Percentiles rank a stretch among this genome's conserved stretches.
Evolutionary conservation across 2,888 invertebrate species (phyloP).

Genomic region (Cyrtodaria siliqua): DNA sequence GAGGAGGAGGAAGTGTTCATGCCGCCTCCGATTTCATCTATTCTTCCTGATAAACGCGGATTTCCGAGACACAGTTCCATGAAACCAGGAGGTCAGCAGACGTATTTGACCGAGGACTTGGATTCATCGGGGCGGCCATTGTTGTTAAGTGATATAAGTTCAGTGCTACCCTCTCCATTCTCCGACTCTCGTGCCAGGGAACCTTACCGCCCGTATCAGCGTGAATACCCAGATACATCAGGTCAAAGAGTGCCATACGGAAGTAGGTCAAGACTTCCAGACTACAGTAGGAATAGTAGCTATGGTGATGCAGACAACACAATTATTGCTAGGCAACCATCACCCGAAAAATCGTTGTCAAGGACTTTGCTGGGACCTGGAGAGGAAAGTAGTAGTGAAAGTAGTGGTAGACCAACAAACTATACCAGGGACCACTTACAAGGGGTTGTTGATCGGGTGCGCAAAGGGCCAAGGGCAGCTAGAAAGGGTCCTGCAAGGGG

Average conservation of each 20-base stretch:
- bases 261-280: constrained; percentile 26
- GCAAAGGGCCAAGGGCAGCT: constrained; percentile 64
- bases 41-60: constrained; percentile 59
- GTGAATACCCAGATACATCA: constrained; percentile 33
- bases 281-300: constrained; percentile 34
- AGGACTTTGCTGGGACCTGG: constrained; percentile 42
- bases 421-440: constrained; percentile 79
- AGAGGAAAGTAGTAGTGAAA: constrained; percentile 60
- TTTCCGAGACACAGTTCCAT: constrained; percentile 81
- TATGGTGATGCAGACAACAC: constrained; percentile 56
- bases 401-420: constrained; percentile 68
- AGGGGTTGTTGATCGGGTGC: constrained; percentile 74
- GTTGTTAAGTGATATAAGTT: constrained; percentile 76
- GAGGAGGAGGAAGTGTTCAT: constrained; percentile 77
- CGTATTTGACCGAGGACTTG: constrained; percentile 72
- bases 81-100: constrained; percentile 76
- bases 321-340: constrained; percentile 53
- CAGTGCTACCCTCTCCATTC: constrained; percentile 77
- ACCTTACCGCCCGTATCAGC: constrained; percentile 59
- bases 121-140: constrained; percentile 62
- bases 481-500: constrained; percentile 37
- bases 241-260: constrained; percentile 51
- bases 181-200: constrained; percentile 33
- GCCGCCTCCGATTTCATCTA: constrained; percentile 60
- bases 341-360: constrained; percentile 40